Base-by-base conservation (phyloP, 23 tunicate species). In the Phallusia fumigata region DNA sequence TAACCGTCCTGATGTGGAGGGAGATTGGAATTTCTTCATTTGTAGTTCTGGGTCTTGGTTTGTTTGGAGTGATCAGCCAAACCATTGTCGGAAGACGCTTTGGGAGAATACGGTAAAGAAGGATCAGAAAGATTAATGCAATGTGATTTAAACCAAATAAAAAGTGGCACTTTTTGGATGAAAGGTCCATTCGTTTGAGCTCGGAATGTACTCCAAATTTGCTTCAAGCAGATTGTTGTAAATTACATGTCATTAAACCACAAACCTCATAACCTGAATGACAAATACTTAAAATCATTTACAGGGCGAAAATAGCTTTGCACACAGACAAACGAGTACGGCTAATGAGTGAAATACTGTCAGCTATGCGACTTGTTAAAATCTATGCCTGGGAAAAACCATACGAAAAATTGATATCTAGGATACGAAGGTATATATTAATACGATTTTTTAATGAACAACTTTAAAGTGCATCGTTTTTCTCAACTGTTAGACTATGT, bases 301-400 rank as follows among this genome's bases (percentile, higher is more conserved):
- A 40, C 78, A 87, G 90, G 73, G 76, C 76, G 19, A 75, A 40
- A 52, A 76, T 44, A 49, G 84, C 88, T 0, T 28, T 84, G n/a
- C 16, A 53, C 8, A 87, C 97, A 22, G 96, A 91, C 35, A 52
- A 91, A 80, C 49, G 96, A 32, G 72, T 91, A 11, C 58, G 76
- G 0, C 24, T 76, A 12, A 86, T 91, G 96, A 91, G 80, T 36
- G 96, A 91, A 78, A 73, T 91, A 69, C 49, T 91, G 32, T 36
- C 96, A 13, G 88, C 85, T 0, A 91, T 91, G 90, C 83, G 91
- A 78, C 65, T 91, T 31, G 64, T 91, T 18, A 91, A 91, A 58
- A 87, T 91, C 91, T 91, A 91, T 73, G 64, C 90, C 21, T 91
- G 97, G 97, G 97, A 91, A 65, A 80, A 83, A 22, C 69, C 97